These are phyloP conservation scores for Thamnophis sirtalis DNA, from an alignment of 2,113 vertebrate genomes.

Conservation along the genomic window DNA sequence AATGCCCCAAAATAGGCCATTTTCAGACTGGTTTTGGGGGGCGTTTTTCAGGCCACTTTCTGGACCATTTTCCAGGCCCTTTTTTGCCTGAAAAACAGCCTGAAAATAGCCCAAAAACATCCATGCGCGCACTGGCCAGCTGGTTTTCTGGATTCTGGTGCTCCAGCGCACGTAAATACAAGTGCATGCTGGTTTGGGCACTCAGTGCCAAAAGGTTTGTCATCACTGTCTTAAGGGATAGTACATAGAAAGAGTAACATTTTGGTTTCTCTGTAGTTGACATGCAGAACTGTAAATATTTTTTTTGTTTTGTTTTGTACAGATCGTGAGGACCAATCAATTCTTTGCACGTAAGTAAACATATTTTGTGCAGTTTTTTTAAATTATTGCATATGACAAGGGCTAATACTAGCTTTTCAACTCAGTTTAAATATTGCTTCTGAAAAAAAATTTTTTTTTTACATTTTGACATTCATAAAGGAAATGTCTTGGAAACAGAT, in stretches of 20 bases:
- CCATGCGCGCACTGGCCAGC: no score
- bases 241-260: not conserved
- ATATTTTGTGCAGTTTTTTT: not conserved
- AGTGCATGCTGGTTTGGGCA: no score
- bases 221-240: no score
- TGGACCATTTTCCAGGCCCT: no score
- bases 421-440: not conserved
- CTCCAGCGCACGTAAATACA: no score
- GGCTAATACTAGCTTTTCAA: not conserved
- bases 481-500: not conserved
- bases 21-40: no score
- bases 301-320: constrained; percentile 47
- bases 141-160: no score
- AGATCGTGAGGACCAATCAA: constrained; percentile 99
- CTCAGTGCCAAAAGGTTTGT: no score
- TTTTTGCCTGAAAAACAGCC: no score
- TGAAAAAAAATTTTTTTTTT: not conserved
- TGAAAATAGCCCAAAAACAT: no score
- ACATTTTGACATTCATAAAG: not conserved
- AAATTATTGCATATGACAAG: not conserved
- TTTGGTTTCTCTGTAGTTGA: not conserved
- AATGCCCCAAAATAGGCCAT: no score
- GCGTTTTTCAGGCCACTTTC: no score
- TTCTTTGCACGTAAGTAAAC: constrained; percentile 98
- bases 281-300: constrained; percentile 11